Conservation (phyloP, 2,797 vertebrate species). For the Sebastiscus tertius region DNA sequence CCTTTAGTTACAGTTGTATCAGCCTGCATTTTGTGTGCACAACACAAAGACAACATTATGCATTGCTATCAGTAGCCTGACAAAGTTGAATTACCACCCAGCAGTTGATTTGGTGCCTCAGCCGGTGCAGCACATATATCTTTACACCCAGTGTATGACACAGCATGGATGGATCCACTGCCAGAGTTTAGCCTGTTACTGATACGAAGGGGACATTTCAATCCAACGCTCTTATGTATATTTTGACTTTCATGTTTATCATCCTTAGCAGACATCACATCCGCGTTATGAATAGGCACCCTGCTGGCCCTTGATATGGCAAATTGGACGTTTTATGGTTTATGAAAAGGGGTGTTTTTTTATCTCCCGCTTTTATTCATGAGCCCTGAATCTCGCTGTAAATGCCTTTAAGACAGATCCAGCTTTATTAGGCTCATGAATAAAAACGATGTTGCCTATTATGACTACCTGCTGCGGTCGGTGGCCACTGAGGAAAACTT, state of each 20-base stretch:
- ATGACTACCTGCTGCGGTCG: constrained; percentile 28
- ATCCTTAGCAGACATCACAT: constrained; percentile 77
- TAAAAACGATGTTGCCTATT: constrained; percentile 63
- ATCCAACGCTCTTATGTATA: constrained; percentile 70
- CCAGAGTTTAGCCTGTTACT: constrained; percentile 68
- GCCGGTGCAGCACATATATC: constrained; percentile 72
- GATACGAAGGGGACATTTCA: constrained; percentile 76
- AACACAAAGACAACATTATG: constrained; percentile 66
- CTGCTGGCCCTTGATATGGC: constrained; percentile 83
- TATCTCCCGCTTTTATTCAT: constrained; percentile 81
- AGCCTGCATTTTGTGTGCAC: constrained; percentile 26
- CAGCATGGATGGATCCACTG: constrained; percentile 70
- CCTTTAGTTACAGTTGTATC: constrained; percentile 41
- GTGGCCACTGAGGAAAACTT: constrained; percentile 35
- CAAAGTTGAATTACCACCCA: constrained; percentile 73
- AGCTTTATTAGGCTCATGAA: constrained; percentile 79
- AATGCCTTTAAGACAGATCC: constrained; percentile 76
- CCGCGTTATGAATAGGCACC: constrained; percentile 73
- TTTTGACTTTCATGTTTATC: constrained; percentile 83
- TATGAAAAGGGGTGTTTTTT: constrained; percentile 73
- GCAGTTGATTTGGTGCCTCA: constrained; percentile 72
- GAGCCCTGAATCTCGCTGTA: constrained; percentile 64
- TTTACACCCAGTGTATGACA: constrained; percentile 58
- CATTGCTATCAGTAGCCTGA: constrained; percentile 67
- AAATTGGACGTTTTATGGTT: constrained; percentile 86